These are phyloP conservation scores for Hemichromis elongatus DNA, from an alignment of 2,113 vertebrate genomes.

Conservation along the genomic window DNA sequence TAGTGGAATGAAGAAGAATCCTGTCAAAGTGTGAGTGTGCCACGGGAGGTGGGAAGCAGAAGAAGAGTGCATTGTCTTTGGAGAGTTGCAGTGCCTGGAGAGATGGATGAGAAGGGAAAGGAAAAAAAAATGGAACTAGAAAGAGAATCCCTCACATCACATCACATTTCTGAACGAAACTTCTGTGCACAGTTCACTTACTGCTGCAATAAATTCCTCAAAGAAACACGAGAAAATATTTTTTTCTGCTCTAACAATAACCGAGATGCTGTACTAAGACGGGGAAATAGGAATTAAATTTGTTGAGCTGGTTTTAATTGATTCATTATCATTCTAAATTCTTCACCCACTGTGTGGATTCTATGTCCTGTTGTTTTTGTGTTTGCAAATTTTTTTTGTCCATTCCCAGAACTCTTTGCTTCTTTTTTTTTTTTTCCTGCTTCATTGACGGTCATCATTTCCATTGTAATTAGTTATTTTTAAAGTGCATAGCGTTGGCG, in stretches of 20 bases:
- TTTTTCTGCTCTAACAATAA: constrained; percentile 1
- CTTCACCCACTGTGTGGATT: constrained; percentile 7
- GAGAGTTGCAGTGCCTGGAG: not conserved
- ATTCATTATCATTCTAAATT: constrained; percentile 9
- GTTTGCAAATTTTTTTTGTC: constrained; percentile 8
- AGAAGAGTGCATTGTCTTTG: constrained; percentile 45
- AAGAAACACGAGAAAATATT: not conserved
- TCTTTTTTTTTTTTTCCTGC: not conserved
- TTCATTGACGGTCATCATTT: constrained; percentile 36
- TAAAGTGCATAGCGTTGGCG: not conserved
- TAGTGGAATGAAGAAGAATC: constrained; percentile 45
- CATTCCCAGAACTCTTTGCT: not conserved
- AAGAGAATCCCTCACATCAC: constrained; percentile 21
- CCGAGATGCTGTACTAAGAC: not conserved
- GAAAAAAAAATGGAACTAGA: constrained; percentile 1
- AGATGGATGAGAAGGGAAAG: constrained; percentile 15
- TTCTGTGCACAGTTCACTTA: not conserved
- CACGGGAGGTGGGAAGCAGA: constrained; percentile 28
- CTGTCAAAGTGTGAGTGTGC: constrained; percentile 18
- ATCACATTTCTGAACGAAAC: constrained; percentile 36
- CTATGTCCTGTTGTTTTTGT: not conserved
- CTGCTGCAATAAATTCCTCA: not conserved
- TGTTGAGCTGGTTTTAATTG: constrained; percentile 30
- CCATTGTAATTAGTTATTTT: constrained; percentile 48
- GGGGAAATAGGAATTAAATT: not conserved